Base-by-base conservation (phyloP, 2,797 vertebrate genomes). In the Spondyliosoma cantharus region DNA sequence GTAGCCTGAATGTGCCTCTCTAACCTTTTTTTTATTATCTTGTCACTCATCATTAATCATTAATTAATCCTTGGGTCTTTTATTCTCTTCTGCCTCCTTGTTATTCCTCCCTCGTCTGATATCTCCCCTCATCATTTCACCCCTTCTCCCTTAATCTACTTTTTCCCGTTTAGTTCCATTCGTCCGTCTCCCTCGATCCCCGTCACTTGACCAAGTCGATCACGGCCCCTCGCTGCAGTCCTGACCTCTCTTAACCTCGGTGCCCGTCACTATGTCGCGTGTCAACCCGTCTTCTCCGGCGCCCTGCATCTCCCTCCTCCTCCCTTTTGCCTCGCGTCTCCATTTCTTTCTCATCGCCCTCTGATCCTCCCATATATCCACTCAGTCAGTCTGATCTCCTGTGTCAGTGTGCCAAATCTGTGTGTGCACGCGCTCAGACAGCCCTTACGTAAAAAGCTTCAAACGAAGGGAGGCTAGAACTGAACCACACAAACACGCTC, bases 361-460 rank as follows among this genome's bases (percentile, higher is more conserved):
- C 84, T 86, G 70, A 88, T 90, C 89, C 90, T 89, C 81, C 82
- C 67, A 50, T 85, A 86, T 74, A 91, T 90, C 88, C 82, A 81
- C 80, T 88, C 84, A 84, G 80, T 86, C 85, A 22, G 78, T 81
- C 88, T 93, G 89, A 92, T 92, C 90, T 90, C 87, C 81, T 49
- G 60, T 91, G 90, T 92, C 90, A 88, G 64, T 85, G 87, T 91
- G 90, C 87, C 86, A 90, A 89, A 86, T 89, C 78, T 81, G 66
- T 53, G 43, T 70, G 69, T 72, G 73, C n/a, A 50, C 12, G 19
- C 24, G 29, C 62, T 65, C 69, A 67, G 42, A 80, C 81, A 24
- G 45, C 24, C 88, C 84, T 90, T 92, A 90, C 20, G 73, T 89
- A 86, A 91, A 91, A 84, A 81, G 66, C 83, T 76, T 88, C 54